Base-by-base conservation (phyloP, 2,888 invertebrate genomes). In the Spicauda simplicius region DNA sequence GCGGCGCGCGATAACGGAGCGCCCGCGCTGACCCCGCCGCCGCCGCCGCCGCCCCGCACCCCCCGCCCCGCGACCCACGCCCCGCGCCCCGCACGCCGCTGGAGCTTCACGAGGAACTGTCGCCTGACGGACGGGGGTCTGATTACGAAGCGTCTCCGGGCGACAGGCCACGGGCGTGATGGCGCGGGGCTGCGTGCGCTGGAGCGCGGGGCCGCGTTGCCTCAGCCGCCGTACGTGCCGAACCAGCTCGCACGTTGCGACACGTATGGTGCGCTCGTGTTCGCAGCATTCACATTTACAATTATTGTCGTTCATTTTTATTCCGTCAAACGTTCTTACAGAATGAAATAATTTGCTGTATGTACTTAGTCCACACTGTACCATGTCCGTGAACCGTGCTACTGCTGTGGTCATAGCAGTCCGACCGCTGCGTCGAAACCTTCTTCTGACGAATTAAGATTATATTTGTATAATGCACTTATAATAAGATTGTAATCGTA, bases 1-100 rank as follows among this genome's bases (percentile, higher is more conserved):
- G 70, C 72, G 16, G 70, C 59, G 18, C 69, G 45, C 79, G 80
- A 87, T 86, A 86, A 86, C 79, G 79, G 76, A 78, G 77, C 81
- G 82, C 79, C 80, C 84, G 76, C 82, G 77, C 80, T 80, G 85
- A 85, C 86, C 85, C 83, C 80, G 74, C 25, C 71, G 72, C 71
- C 72, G 72, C 68, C 65, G 68, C 25, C 25, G 25, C 25, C 64
- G 68, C 59, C 68, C 65, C 65, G 67, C 62, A 55, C 48, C 69
- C 58, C 33, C 18, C 53, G 64, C 37, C n/a, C 25, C 25, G 25
- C 25, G 5, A 2, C 25, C 3, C 25, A 25, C 64, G 68, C 59
- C 68, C 65, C 65, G 67, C 62, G 56, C 48, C 69, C 58, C 33
- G 19, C 53, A 64, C 37, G 45, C 65, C 68, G 33, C 52, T 37